These are phyloP conservation scores for Lampris megalopsis DNA, from an alignment of 2,113 vertebrate genomes.

Conservation along the genomic window DNA sequence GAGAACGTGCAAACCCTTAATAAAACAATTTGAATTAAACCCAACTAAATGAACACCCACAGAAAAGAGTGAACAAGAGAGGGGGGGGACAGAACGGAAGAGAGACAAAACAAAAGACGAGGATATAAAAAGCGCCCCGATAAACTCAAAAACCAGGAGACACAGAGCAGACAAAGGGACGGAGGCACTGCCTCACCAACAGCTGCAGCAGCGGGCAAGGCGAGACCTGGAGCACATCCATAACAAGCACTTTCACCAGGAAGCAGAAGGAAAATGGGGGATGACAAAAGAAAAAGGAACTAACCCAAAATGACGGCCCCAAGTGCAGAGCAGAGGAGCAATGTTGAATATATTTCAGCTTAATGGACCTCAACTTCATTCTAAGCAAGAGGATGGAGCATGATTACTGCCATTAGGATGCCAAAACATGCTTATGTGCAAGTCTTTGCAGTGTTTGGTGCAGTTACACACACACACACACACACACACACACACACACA, in stretches of 20 bases:
- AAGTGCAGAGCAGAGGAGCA: slow-evolving; percentile 39
- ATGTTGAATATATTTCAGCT: slow-evolving; percentile 60
- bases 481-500: no score
- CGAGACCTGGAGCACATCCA: slow-evolving; percentile 54
- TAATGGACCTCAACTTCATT: slow-evolving; percentile 74
- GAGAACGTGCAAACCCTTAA: slow-evolving; percentile 28
- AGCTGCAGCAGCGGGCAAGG: slow-evolving; percentile 37
- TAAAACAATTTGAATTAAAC: slow-evolving; percentile 40
- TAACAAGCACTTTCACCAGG: slow-evolving; percentile 56
- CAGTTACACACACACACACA: no score
- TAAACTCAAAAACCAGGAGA: background rate
- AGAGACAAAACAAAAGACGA: slow-evolving; percentile 9
- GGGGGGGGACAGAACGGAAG: slow-evolving; percentile 4
- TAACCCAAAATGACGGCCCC: slow-evolving; percentile 49
- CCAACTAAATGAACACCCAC: slow-evolving; percentile 2
- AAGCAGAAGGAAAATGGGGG: slow-evolving; percentile 21
- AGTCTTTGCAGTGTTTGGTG: no score
- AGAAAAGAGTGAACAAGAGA: slow-evolving; percentile 5
- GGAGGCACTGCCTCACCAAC: slow-evolving; percentile 28
- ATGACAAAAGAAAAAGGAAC: slow-evolving; percentile 40
- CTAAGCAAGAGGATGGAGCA: slow-evolving; percentile 45
- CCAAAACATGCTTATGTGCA: background rate
- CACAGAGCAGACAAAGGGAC: background rate
- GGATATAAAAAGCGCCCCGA: background rate
- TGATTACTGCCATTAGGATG: slow-evolving; percentile 66